Conservation (phyloP, 2,888 invertebrate genomes). For the Dolomedes plantarius region DNA sequence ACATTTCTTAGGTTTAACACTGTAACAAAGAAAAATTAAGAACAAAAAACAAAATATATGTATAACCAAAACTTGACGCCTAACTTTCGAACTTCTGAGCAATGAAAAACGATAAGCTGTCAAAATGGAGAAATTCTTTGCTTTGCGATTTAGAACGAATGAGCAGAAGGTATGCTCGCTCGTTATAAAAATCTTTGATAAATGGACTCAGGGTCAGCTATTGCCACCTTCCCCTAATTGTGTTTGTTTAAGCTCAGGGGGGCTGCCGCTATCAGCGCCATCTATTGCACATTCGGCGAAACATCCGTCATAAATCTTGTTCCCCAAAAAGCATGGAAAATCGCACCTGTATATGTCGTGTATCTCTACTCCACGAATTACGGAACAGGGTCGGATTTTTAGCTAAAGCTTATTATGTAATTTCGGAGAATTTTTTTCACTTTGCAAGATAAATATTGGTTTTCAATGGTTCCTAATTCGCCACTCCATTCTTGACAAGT, state of each 20-base stretch:
- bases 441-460: conserved; percentile 70
- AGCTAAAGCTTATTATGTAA: conserved; percentile 39
- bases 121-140: conserved; percentile 68
- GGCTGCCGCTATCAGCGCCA: conserved; percentile 69
- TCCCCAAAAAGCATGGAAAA: conserved; percentile 11
- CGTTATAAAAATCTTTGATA: conserved; percentile 67
- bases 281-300: conserved; percentile 67
- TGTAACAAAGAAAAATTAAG: conserved; percentile 22
- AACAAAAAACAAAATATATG: neutral
- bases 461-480: conserved; percentile 62
- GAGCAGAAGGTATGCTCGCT: conserved; percentile 32
- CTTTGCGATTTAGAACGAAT: conserved; percentile 48
- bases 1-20: conserved; percentile 39
- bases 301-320: conserved; percentile 65
- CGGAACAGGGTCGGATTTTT: neutral
- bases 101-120: conserved; percentile 70
- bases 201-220: conserved; percentile 61
- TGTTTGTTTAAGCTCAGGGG: conserved; percentile 67
- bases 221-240: conserved; percentile 70
- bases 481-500: conserved; percentile 37
- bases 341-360: conserved; percentile 29
- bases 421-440: conserved; percentile 55
- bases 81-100: conserved; percentile 24
- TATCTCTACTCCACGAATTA: neutral
- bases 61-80: conserved; percentile 22